Conservation (phyloP, 2,113 vertebrate genomes). For the Tonatia bakeri region DNA sequence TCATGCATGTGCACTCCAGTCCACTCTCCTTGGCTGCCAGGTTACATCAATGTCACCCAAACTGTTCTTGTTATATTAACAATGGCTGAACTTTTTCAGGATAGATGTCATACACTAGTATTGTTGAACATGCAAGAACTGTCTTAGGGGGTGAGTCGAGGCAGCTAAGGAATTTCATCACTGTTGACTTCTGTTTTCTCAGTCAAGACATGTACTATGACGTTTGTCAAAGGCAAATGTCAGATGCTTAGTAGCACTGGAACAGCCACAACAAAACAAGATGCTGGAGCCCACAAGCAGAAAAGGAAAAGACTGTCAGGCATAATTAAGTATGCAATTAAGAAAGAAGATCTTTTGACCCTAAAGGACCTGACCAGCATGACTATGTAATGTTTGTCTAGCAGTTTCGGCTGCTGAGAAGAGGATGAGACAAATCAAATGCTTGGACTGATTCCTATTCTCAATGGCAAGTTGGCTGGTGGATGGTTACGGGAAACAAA, state of each 20-base stretch:
- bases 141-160: background rate
- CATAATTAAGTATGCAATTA: background rate
- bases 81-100: too few relatives aligned
- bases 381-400: background rate
- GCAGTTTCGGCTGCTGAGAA: background rate
- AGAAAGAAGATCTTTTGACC: background rate
- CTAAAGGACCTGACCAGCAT: too few relatives aligned
- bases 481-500: background rate
- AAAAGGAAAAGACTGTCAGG: background rate
- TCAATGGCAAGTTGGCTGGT: background rate
- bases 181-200: background rate
- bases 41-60: too few relatives aligned
- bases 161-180: background rate
- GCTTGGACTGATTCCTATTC: background rate
- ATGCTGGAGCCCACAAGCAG: background rate
- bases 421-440: background rate
- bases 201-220: background rate
- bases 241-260: background rate
- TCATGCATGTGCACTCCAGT: too few relatives aligned
- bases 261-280: background rate
- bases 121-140: background rate
- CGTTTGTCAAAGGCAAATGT: background rate
- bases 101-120: too few relatives aligned
- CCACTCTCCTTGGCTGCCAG: too few relatives aligned
- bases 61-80: too few relatives aligned